These are phyloP conservation scores for Diacarnus erythraeanus DNA, from an alignment of 37 sponge, comb jelly and placozoan species.

Conservation along the genomic window DNA sequence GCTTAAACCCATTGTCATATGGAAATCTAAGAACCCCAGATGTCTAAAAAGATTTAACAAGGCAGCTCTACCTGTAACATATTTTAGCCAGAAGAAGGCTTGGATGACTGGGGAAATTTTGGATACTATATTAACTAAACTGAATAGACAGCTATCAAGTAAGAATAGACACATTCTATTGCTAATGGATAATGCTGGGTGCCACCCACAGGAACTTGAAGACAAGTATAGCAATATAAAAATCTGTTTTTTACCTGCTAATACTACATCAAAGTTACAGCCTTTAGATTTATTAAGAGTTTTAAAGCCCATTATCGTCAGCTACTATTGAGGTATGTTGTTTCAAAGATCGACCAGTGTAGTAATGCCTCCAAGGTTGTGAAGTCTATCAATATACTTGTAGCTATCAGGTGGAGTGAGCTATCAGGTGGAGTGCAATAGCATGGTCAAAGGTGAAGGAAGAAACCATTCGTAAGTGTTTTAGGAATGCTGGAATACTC, in stretches of 20 bases:
- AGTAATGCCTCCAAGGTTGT: constrained; percentile 40
- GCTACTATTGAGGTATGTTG: constrained; percentile 29
- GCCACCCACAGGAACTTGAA: constrained; percentile 44
- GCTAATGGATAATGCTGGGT: constrained; percentile 68
- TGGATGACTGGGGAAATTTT: constrained; percentile 69
- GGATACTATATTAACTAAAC: constrained; percentile 31
- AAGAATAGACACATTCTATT: constrained; percentile 34
- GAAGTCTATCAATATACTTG: constrained; percentile 34
- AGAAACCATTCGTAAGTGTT: constrained; percentile 57
- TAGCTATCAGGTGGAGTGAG: constrained; percentile 62
- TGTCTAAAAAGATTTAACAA: constrained; percentile 17
- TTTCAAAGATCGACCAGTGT: constrained; percentile 57
- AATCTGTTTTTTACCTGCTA: constrained; percentile 56
- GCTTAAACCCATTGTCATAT: constrained; percentile 59
- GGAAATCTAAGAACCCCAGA: constrained; percentile 67
- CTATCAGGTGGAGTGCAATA: constrained; percentile 43
- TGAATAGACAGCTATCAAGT: constrained; percentile 28
- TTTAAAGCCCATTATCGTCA: constrained; percentile 46
- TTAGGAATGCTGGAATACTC: constrained; percentile 41
- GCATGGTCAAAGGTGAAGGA: constrained; percentile 45
- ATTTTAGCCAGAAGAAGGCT: constrained; percentile 53
- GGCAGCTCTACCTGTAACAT: constrained; percentile 29
- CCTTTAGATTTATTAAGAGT: constrained; percentile 63
- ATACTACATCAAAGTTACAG: constrained; percentile 70
- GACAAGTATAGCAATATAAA: constrained; percentile 64